Evolutionary conservation across 1,140 invertebrate species (phyloP).

Genomic region (honey bee (Apis mellifera)): Amel_HAv3.1 CM009933.2:8451001-8451500

Average conservation of each 20-base stretch:
- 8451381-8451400: slow-evolving; percentile 72
- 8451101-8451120: too few relatives aligned
- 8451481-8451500: slow-evolving; percentile 40
- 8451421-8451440: slow-evolving; percentile 74
- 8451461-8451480: slow-evolving; percentile 72
- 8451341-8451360: slow-evolving; percentile 58
- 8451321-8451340: slow-evolving; percentile 16
- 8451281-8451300: too few relatives aligned
- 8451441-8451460: slow-evolving; percentile 71
- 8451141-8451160: too few relatives aligned
- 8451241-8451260: neutral
- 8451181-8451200: too few relatives aligned
- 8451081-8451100: too few relatives aligned
- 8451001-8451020: too few relatives aligned
- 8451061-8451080: too few relatives aligned
- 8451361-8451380: slow-evolving; percentile 58
- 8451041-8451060: too few relatives aligned
- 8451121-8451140: too few relatives aligned
- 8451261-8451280: neutral
- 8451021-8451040: too few relatives aligned
- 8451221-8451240: neutral
- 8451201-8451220: too few relatives aligned
- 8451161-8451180: too few relatives aligned
- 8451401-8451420: slow-evolving; percentile 77
- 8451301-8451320: slow-evolving; percentile 17